Percentiles rank a stretch among this genome's conserved stretches.
These are phyloP conservation scores for Elgaria multicarinata DNA, from an alignment of 2,113 vertebrate genomes.

Conservation along the genomic window DNA sequence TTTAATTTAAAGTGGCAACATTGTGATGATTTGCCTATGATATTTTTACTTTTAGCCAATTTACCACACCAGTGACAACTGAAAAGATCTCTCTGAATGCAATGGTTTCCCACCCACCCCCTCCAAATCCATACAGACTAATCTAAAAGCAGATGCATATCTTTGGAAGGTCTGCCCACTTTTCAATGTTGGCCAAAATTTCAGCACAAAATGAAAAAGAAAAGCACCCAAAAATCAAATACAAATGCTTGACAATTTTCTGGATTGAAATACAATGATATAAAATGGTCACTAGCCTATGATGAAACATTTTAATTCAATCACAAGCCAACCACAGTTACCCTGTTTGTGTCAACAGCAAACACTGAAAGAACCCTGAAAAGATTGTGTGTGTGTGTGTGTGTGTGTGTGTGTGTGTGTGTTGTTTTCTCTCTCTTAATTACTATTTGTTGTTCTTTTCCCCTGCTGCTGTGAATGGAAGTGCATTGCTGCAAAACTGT, in stretches of 20 bases:
- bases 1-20: neutral
- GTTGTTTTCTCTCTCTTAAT: neutral
- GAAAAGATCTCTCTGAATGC: neutral
- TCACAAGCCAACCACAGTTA: neutral
- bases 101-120: neutral
- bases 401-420: neutral
- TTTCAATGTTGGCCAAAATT: neutral
- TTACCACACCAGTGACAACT: neutral
- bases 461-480: slow-evolving; percentile 5
- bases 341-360: slow-evolving; percentile 2
- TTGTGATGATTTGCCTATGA: neutral
- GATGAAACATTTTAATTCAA: neutral
- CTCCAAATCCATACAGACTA: neutral
- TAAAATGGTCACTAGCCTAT: neutral
- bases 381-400: neutral
- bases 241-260: neutral
- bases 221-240: neutral
- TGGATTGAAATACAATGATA: neutral
- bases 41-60: neutral
- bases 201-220: neutral
- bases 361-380: neutral
- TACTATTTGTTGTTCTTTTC: slow-evolving; percentile 31
- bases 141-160: neutral
- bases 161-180: neutral
- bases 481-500: slow-evolving; percentile 40